Percentiles rank a stretch among this genome's conserved stretches.
These are phyloP conservation scores for Lithophane semibrunnea DNA, from an alignment of 2,888 invertebrate genomes.

Conservation along the genomic window DNA sequence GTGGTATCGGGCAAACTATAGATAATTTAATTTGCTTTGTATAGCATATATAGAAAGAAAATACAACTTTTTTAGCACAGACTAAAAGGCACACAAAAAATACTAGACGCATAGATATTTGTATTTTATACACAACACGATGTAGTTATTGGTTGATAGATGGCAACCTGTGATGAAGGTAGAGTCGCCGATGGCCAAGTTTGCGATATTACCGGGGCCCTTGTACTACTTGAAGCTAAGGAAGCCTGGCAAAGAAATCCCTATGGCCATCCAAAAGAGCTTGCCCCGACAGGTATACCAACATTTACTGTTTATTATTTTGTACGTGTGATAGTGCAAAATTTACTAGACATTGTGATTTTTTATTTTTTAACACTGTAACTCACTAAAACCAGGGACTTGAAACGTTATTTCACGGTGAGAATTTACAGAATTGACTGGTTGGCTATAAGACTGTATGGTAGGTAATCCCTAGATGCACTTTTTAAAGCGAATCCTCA, in stretches of 20 bases:
- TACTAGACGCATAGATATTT: background rate
- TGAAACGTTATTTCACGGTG: no score
- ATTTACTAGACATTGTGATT: no score
- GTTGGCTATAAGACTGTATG: no score
- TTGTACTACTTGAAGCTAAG: conserved; percentile 91
- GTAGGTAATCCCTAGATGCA: no score
- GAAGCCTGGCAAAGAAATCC: conserved; percentile 90
- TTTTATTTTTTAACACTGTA: background rate
- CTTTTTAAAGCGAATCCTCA: no score
- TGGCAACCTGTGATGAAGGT: conserved; percentile 85
- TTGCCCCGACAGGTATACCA: conserved; percentile 79
- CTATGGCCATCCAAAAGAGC: conserved; percentile 86
- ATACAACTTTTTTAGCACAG: background rate
- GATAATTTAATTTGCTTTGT: background rate
- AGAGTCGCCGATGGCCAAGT: conserved; percentile 76
- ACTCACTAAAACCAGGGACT: background rate
- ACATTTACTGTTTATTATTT: background rate
- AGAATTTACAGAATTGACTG: no score
- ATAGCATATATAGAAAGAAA: background rate
- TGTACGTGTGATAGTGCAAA: background rate
- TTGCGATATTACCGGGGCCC: conserved; percentile 90
- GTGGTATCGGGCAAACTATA: background rate
- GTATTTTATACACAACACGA: background rate
- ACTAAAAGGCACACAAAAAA: background rate
- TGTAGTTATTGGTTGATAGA: conserved; percentile 61